Conservation (phyloP, 1,140 invertebrate species). For the Mamestra configurata region DNA sequence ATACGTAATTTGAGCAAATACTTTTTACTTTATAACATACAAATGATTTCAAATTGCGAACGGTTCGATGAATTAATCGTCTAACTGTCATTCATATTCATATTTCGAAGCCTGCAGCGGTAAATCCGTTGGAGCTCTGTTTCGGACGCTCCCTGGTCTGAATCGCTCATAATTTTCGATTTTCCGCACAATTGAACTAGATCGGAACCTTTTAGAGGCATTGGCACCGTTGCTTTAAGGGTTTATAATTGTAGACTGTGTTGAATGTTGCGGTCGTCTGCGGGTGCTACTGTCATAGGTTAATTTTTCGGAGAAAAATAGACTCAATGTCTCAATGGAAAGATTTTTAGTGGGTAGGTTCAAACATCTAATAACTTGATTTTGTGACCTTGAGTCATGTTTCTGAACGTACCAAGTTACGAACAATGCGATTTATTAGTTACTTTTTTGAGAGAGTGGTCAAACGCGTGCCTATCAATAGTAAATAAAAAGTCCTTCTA, state of each 20-base stretch:
- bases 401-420: too few relatives aligned
- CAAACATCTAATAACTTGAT: too few relatives aligned
- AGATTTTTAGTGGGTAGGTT: too few relatives aligned
- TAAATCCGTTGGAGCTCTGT: conserved; percentile 71
- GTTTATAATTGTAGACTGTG: conserved; percentile 26
- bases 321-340: too few relatives aligned
- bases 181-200: conserved; percentile 79
- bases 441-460: too few relatives aligned
- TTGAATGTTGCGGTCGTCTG: conserved; percentile 1
- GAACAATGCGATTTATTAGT: too few relatives aligned
- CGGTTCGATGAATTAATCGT: conserved; percentile 44
- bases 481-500: too few relatives aligned
- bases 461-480: too few relatives aligned
- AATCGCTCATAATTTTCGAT: conserved; percentile 82
- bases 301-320: too few relatives aligned
- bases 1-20: background rate
- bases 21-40: background rate
- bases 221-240: conserved; percentile 9
- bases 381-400: too few relatives aligned
- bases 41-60: conserved; percentile 36
- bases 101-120: conserved; percentile 56
- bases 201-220: conserved; percentile 60
- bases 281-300: too few relatives aligned
- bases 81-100: conserved; percentile 66
- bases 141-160: conserved; percentile 60